Percentiles rank a stretch among this genome's conserved stretches.
Conservation (phyloP, 2,113 vertebrate species). For the Vireo altiloquus region DNA sequence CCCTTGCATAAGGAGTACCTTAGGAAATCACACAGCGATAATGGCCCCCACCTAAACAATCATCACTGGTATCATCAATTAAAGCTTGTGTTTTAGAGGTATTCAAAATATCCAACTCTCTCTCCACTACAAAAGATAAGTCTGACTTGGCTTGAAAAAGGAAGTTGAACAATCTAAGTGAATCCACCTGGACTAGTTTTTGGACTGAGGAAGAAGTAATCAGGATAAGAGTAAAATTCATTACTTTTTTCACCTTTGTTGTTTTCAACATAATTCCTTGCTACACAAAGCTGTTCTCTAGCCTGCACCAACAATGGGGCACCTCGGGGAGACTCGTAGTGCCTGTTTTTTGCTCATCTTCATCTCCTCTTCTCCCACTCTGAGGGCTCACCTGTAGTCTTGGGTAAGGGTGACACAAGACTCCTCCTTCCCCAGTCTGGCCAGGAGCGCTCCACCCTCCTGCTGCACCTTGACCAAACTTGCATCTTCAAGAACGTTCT, state of each 20-base stretch:
- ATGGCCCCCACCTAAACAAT: background rate
- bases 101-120: background rate
- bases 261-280: background rate
- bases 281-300: background rate
- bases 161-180: background rate
- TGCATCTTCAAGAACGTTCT: conserved; percentile 78
- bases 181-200: background rate
- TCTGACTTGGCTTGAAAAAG: background rate
- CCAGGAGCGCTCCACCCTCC: conserved; percentile 84
- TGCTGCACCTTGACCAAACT: conserved; percentile 82
- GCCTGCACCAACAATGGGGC: accelerated
- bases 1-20: background rate
- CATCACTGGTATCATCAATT: background rate
- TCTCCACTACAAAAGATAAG: background rate
- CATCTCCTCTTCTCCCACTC: background rate
- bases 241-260: background rate
- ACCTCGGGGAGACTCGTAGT: background rate
- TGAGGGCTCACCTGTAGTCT: conserved; percentile 63
- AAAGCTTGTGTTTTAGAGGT: background rate
- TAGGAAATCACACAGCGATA: background rate
- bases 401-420: conserved; percentile 70
- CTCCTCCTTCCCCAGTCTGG: conserved; percentile 81
- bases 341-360: background rate
- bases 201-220: background rate
- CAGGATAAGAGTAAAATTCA: background rate